Conservation (phyloP, 2,888 invertebrate species). For the Caenorhabditis sp. region DNA sequence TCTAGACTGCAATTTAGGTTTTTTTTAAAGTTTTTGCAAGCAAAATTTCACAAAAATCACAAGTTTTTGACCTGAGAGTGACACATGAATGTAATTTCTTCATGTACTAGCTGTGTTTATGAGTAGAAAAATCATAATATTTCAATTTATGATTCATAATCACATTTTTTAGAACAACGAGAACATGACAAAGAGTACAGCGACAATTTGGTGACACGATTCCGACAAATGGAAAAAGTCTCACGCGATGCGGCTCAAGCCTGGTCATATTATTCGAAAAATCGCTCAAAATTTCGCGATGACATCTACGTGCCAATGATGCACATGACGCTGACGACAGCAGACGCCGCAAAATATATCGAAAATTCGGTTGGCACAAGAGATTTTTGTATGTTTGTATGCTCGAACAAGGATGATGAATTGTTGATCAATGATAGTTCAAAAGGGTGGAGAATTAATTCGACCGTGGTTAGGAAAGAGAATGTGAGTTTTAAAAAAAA, state of each 20-base stretch:
- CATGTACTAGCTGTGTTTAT: too few species aligned
- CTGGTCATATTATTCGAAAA: conserved; percentile 42
- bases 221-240: neutral
- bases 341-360: conserved; percentile 29
- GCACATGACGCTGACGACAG: conserved; percentile 41
- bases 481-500: conserved; percentile 5
- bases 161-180: conserved; percentile 12
- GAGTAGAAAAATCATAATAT: too few species aligned
- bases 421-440: conserved; percentile 18
- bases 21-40: too few species aligned
- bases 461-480: conserved; percentile 18
- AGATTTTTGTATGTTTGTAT: conserved; percentile 63
- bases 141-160: too few species aligned
- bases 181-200: neutral
- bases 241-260: conserved; percentile 30
- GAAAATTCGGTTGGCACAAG: conserved; percentile 50
- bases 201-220: neutral
- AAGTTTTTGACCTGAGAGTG: too few species aligned
- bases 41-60: too few species aligned
- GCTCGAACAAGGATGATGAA: conserved; percentile 56
- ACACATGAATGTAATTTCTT: too few species aligned
- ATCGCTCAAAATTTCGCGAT: conserved; percentile 44
- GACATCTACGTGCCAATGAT: conserved; percentile 56
- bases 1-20: too few species aligned
- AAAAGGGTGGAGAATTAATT: conserved; percentile 15